Conservation (phyloP, 2,113 vertebrate genomes). For the Nothoprocta pentlandii region DNA sequence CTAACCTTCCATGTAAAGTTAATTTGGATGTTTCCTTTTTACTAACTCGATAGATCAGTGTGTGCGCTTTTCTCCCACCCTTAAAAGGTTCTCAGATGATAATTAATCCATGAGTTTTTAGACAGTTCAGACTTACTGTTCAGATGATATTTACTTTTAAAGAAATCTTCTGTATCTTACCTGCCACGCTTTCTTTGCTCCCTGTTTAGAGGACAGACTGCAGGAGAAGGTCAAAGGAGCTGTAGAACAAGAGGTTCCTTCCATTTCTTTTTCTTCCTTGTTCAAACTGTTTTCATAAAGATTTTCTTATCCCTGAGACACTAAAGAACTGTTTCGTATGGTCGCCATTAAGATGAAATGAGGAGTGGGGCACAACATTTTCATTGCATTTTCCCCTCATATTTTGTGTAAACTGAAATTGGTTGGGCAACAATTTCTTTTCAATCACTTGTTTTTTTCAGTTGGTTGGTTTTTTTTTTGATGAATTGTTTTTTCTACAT, state of each 20-base stretch:
- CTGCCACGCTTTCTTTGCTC: not conserved
- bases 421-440: not conserved
- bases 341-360: not conserved
- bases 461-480: too few species aligned
- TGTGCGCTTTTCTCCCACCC: not conserved
- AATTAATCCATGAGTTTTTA: not conserved
- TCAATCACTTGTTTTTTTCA: not conserved
- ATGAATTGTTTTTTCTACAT: rapidly evolving
- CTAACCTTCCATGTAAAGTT: not conserved
- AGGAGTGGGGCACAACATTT: not conserved
- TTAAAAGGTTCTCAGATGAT: not conserved
- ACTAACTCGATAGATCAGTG: not conserved
- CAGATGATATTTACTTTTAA: not conserved
- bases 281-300: not conserved
- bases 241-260: not conserved
- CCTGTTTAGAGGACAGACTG: not conserved
- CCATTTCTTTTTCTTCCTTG: not conserved
- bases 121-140: not conserved
- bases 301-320: not conserved
- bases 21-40: not conserved
- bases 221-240: not conserved
- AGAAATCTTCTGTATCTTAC: not conserved
- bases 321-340: not conserved
- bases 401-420: not conserved
- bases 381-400: not conserved